Conservation (phyloP, 2,113 vertebrate genomes). For the Arizona elegans region DNA sequence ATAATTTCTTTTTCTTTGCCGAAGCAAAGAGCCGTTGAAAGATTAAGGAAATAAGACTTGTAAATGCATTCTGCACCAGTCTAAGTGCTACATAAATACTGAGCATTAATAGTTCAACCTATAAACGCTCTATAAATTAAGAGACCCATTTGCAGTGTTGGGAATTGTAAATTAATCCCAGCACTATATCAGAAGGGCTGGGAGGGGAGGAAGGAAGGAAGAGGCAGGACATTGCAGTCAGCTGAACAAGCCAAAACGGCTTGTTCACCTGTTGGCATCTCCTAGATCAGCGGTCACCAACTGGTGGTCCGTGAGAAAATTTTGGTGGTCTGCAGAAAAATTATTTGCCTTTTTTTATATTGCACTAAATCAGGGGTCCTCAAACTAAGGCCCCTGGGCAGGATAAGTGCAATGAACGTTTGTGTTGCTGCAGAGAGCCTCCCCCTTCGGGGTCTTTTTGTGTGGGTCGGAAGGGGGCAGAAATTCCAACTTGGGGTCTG, state of each 20-base stretch:
- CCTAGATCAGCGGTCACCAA: too few species aligned
- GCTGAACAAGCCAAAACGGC: not conserved
- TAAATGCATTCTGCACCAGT: not conserved
- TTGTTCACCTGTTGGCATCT: not conserved
- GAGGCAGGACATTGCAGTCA: not conserved
- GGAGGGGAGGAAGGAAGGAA: not conserved
- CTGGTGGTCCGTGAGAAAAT: too few species aligned
- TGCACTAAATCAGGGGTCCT: too few species aligned
- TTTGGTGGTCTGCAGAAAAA: too few species aligned
- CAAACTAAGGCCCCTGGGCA: too few species aligned
- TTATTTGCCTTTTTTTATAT: too few species aligned
- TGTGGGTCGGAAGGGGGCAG: too few species aligned
- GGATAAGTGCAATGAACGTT: too few species aligned
- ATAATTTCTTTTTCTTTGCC: not conserved
- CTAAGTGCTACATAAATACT: not conserved
- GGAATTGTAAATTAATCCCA: not conserved
- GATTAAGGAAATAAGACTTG: not conserved
- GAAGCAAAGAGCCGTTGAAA: not conserved
- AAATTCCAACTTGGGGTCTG: too few species aligned
- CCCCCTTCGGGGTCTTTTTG: too few species aligned
- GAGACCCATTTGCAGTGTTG: not conserved
- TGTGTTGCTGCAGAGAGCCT: too few species aligned
- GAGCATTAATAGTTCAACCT: constrained; percentile 5
- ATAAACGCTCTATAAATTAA: not conserved
- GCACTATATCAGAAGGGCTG: not conserved